Evolutionary conservation across 2,888 invertebrate genomes (phyloP).

Genomic region (Rhorus exstirpatorius): DNA sequence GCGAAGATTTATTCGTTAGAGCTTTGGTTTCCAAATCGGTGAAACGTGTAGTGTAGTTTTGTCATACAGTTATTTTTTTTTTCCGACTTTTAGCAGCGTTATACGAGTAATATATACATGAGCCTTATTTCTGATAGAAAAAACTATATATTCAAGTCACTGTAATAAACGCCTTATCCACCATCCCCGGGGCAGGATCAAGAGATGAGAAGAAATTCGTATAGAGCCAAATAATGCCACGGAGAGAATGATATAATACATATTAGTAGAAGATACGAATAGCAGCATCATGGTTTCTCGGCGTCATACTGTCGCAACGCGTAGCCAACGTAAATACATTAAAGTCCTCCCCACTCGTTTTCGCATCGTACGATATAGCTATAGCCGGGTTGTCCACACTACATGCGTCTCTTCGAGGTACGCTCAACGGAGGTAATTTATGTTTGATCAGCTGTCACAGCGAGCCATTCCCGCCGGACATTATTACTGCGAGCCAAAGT

Average conservation of each 20-base stretch:
- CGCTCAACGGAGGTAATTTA: conserved; percentile 77
- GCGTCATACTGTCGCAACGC: conserved; percentile 52
- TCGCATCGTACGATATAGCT: neutral
- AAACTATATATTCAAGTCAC: neutral
- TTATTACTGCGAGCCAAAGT: conserved; percentile 2
- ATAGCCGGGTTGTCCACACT: conserved; percentile 49
- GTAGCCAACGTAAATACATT: conserved; percentile 82
- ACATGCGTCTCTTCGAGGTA: conserved; percentile 68
- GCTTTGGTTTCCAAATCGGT: too few relatives aligned
- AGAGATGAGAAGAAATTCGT: conserved; percentile 24
- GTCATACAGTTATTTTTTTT: too few relatives aligned
- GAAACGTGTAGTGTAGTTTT: too few relatives aligned
- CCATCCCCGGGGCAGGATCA: conserved; percentile 33
- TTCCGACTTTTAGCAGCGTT: neutral
- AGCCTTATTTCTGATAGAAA: neutral
- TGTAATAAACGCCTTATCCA: conserved; percentile 58
- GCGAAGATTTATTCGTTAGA: too few relatives aligned
- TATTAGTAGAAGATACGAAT: conserved; percentile 30
- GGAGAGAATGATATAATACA: conserved; percentile 29
- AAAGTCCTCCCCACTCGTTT: conserved; percentile 64
- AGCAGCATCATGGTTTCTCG: conserved; percentile 28
- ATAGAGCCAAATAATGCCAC: conserved; percentile 12
- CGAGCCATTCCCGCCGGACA: conserved; percentile 58
- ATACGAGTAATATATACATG: conserved; percentile 3
- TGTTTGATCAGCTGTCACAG: conserved; percentile 82